phyloP scores from a whole-genome alignment of 2,888 invertebrate genomes.

The Sinotaia quadrata region DNA sequence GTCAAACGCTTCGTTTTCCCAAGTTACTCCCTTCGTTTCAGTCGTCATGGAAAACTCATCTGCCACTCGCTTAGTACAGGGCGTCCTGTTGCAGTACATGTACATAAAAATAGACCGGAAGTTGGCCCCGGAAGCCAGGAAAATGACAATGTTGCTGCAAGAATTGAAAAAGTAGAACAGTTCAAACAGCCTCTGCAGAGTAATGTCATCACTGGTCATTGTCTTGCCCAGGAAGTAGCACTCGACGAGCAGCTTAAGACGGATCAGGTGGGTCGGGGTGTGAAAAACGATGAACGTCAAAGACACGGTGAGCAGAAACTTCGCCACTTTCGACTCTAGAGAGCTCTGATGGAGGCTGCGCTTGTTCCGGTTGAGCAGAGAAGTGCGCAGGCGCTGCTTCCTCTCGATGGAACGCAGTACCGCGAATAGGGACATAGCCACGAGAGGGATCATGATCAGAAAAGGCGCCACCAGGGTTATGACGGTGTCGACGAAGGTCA shows the following conservation, averaged over 20 bases:
- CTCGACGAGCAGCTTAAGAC: slow-evolving; percentile 31
- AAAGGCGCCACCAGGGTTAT: slow-evolving; percentile 46
- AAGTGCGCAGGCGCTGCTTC: slow-evolving; percentile 28
- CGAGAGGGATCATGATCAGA: slow-evolving; percentile 37
- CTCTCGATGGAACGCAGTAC: slow-evolving; percentile 28
- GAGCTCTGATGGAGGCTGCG: slow-evolving; percentile 9
- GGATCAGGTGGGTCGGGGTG: slow-evolving; percentile 51
- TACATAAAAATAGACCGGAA: slow-evolving; percentile 27
- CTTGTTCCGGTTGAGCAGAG: background rate
- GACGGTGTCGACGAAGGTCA: slow-evolving; percentile 45
- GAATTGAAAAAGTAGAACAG: slow-evolving; percentile 35
- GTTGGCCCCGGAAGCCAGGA: slow-evolving; percentile 31
- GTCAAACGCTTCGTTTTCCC: too few species aligned
- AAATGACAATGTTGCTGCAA: slow-evolving; percentile 34
- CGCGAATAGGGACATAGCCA: slow-evolving; percentile 35
- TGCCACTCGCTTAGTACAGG: too few species aligned
- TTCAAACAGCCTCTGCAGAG: slow-evolving; percentile 33
- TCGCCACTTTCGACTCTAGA: slow-evolving; percentile 33
- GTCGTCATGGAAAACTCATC: too few species aligned
- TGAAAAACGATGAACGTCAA: slow-evolving; percentile 48
- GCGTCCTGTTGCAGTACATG: slow-evolving; percentile 9
- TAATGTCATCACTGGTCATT: slow-evolving; percentile 19
- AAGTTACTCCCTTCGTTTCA: too few species aligned
- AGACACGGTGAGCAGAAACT: slow-evolving; percentile 48
- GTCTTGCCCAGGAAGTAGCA: background rate